Percentiles rank a stretch among this genome's conserved stretches.
phyloP scores from a whole-genome alignment of 2,888 invertebrate genomes.

The Drosophila sordidapex region DNA sequence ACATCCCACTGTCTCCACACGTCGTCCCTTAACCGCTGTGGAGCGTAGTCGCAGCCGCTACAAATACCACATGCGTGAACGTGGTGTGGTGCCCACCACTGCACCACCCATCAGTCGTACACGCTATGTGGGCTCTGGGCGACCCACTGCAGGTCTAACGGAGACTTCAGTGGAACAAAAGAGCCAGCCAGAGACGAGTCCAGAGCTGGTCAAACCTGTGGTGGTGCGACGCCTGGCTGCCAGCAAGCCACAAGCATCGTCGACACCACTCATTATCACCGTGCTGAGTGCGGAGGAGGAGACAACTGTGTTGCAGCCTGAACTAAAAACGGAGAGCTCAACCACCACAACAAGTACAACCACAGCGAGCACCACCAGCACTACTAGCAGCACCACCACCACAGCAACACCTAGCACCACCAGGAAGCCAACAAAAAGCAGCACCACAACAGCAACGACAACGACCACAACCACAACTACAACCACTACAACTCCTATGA shows the following conservation, averaged over 20 bases:
- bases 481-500: conserved; percentile 26
- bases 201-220: conserved; percentile 41
- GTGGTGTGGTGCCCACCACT: conserved; percentile 40
- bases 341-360: conserved; percentile 14
- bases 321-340: conserved; percentile 5
- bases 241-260: conserved; percentile 50
- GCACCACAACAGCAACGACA: conserved; percentile 5
- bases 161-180: conserved; percentile 41
- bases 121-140: conserved; percentile 69
- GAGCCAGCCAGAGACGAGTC: conserved; percentile 7
- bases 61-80: conserved; percentile 78
- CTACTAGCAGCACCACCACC: conserved; percentile 13
- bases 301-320: conserved; percentile 44
- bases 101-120: conserved; percentile 48
- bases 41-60: conserved; percentile 78
- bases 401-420: conserved; percentile 14
- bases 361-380: conserved; percentile 18
- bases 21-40: conserved; percentile 70
- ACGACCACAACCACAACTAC: conserved; percentile 26
- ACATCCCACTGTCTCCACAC: conserved; percentile 58
- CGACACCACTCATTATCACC: conserved; percentile 82
- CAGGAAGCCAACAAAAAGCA: conserved; percentile 25
- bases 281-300: conserved; percentile 82
- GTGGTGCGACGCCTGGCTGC: conserved; percentile 43
- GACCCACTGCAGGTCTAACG: conserved; percentile 56